Base-by-base conservation (phyloP, 2,113 vertebrate species). In the Forbesichthys papilliferus region DNA sequence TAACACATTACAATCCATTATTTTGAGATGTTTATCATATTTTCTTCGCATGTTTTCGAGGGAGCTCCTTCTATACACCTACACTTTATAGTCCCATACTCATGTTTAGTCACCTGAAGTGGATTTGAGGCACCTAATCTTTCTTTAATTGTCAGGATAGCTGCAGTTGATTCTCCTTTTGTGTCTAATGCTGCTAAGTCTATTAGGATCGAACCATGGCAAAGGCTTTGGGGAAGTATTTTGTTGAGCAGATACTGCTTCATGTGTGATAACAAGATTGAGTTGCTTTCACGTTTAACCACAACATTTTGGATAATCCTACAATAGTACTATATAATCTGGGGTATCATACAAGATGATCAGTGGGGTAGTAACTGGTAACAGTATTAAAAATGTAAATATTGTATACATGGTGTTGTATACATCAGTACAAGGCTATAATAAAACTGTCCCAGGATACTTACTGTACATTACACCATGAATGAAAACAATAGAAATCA, bases 161-260 rank as follows among this genome's bases (percentile, higher is more conserved):
- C 74, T 61, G 66, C 69, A 64, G 76, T 61, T 27, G 77, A 82
- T 86, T 80, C 85, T 80, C 82, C 79, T 83, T 86, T 86, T 90
- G 86, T 89, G 65, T 59, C 70, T 89, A 88, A 88, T 84, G 72
- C 88, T 66, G 78, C 77, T 89, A 87, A 90, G 82, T 85, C 80
- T 84, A 81, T 87, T 86, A 86, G 79, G 82, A 87, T 81, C 48
- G 83, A 87, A 88, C 84, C 84, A 86, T 85, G 79, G 69, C 69
- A 76, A 87, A 79, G 76, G 83, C 83, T 88, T 80, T 80, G 64
- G 81, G 74, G 77, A 84, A 83, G 74, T 87, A 78, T 81, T 88
- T 89, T 79, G 75, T 86, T 80, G 69, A 75, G 70, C 68, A 74
- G 76, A 86, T 91, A 75, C 87, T 89, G 72, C 81, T 79, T 83